Conservation (phyloP, 2,113 vertebrate genomes). For the Acanthochromis polyacanthus region DNA sequence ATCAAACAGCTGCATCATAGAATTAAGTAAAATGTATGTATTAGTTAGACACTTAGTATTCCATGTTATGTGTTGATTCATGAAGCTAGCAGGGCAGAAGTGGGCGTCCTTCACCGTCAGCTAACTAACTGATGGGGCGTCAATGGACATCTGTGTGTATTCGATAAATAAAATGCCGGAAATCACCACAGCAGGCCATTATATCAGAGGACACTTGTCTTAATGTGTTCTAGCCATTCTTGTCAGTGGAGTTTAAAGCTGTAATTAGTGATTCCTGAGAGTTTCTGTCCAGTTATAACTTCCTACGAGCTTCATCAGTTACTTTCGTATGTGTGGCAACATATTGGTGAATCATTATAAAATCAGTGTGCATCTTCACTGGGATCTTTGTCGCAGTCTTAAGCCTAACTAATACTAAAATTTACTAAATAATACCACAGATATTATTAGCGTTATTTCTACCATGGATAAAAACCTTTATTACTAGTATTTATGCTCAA, state of each 20-base stretch:
- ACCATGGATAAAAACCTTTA: not conserved
- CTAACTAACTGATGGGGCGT: not conserved
- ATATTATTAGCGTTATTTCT: not conserved
- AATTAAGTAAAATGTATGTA: slow-evolving; percentile 31
- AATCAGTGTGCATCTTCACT: slow-evolving; percentile 19
- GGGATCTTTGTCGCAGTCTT: slow-evolving; percentile 52
- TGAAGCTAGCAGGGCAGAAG: not conserved
- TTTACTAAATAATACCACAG: not conserved
- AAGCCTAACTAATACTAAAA: not conserved
- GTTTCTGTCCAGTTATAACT: not conserved
- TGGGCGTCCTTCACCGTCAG: slow-evolving; percentile 1
- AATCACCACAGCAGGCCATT: not conserved
- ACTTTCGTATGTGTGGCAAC: slow-evolving; percentile 23
- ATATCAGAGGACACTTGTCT: slow-evolving; percentile 21
- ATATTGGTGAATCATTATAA: slow-evolving; percentile 11
- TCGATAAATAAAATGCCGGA: slow-evolving; percentile 6
- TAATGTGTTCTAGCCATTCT: not conserved
- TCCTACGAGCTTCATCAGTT: slow-evolving; percentile 12
- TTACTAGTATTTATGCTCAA: not conserved
- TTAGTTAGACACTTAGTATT: slow-evolving; percentile 41
- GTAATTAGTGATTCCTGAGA: slow-evolving; percentile 5
- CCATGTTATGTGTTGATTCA: slow-evolving; percentile 9
- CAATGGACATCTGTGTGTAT: slow-evolving; percentile 14
- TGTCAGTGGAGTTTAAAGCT: slow-evolving; percentile 5
- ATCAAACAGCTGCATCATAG: slow-evolving; percentile 17